These are phyloP conservation scores for Albula glossodonta DNA, from an alignment of 2,113 vertebrate species.

Conservation along the genomic window DNA sequence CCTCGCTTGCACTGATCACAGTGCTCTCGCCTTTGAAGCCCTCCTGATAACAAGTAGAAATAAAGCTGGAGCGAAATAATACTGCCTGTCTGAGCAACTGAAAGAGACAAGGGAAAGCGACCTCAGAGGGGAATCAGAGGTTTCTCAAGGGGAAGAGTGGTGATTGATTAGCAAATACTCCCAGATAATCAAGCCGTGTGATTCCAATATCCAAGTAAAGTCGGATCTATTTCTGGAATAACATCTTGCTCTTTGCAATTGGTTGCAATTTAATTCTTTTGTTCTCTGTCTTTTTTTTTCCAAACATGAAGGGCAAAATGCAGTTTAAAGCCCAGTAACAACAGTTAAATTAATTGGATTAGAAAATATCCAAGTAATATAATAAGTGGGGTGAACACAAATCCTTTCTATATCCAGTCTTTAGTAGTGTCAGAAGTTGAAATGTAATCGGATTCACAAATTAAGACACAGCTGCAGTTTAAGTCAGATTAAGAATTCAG, in stretches of 20 bases:
- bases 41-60: background rate
- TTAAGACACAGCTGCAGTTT: too few relatives aligned
- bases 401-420: background rate
- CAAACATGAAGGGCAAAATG: background rate
- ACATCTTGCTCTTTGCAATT: background rate
- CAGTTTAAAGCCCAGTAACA: background rate
- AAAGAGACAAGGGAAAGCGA: background rate
- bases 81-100: background rate
- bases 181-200: background rate
- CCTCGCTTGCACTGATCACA: background rate
- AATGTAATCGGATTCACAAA: too few relatives aligned
- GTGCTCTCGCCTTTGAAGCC: background rate
- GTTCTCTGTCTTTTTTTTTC: background rate
- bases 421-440: too few relatives aligned
- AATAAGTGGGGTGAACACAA: background rate
- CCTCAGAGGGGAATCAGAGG: background rate
- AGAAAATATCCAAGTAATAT: slow-evolving; percentile 9
- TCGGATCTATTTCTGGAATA: background rate
- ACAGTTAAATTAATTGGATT: background rate
- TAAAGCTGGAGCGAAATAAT: background rate
- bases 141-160: background rate
- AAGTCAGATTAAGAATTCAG: too few relatives aligned
- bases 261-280: background rate
- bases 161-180: background rate
- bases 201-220: background rate